Evolutionary conservation across 2,113 vertebrate genomes (phyloP), one percentile per base, ranked within the genome.

Genomic region (Boulengeromyrus knoepffleri): DNA sequence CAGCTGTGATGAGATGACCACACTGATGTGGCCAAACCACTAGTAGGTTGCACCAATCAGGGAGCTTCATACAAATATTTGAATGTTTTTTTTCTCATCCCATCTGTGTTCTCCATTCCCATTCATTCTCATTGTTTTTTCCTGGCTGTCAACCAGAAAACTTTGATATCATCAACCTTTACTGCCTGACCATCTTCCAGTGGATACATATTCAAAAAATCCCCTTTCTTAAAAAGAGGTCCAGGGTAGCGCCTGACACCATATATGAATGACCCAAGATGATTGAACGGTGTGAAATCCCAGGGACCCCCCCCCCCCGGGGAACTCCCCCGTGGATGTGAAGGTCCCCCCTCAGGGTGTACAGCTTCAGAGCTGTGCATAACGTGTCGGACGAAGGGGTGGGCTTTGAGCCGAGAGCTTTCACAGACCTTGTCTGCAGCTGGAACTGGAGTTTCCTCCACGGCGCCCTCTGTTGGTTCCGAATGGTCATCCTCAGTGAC

Each of bases 401-500:
- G 19, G 13, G 36, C 17, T 45, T 42, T 47, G 17, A 47, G 45
- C 21, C 0, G 4, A 17, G 74, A 39, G 17, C 36, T 39, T 13
- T 83, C 77, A 6, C 39, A 47, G 52, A 89, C 89, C 89, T 85
- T 89, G 52, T 89, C 89, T 50, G 36, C 50, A 19, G 8, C 19
- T 5, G 89, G 42, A n/a, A 21, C 52, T 12, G 80, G 77, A 5
- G 52, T 58, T 19, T 85, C 45, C 50, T 53, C 80, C 50, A 49
- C 21, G 39, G 77, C 39, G 50, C 77, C 39, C 89, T 58, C 89
- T 56, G 50, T 80, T 56, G 89, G 89, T 17, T 89, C 42, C 3
- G 80, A 24, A 39, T 24, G 36, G 80, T 89, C 89, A 15, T 85
- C 89, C 42, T 85, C 89, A 12, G 52, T 39, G 50, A 89, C 89